phyloP scores from a whole-genome alignment of 2,113 vertebrate genomes.

The Phyllostomus discolor region DNA sequence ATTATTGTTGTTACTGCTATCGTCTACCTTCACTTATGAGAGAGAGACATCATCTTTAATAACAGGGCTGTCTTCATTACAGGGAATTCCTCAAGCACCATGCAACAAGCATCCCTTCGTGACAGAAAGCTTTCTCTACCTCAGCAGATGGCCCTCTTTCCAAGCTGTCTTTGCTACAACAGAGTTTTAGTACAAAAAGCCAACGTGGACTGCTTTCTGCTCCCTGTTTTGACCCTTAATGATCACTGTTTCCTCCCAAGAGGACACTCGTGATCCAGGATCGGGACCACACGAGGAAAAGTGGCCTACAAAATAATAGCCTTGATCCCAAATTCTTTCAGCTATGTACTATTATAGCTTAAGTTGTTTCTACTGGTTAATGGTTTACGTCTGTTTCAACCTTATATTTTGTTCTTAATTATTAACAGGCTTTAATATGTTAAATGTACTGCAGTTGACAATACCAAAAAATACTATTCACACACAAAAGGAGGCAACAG shows the following conservation, averaged over 20 bases:
- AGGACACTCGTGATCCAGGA: neutral
- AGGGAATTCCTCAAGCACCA: neutral
- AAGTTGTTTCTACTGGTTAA: constrained; percentile 14
- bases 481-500: neutral
- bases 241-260: neutral
- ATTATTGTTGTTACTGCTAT: neutral
- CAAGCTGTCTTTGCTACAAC: constrained; percentile 17
- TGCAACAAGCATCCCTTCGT: neutral
- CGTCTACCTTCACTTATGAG: neutral
- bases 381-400: neutral
- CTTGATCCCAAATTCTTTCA: neutral
- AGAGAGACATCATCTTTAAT: neutral
- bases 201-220: neutral
- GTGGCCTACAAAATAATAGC: neutral
- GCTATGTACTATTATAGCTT: neutral
- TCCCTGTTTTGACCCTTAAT: neutral
- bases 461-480: neutral
- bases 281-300: neutral
- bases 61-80: neutral
- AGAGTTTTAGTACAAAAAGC: constrained; percentile 25
- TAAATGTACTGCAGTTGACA: constrained; percentile 9
- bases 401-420: constrained; percentile 48
- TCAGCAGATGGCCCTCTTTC: constrained; percentile 20
- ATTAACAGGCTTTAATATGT: constrained; percentile 50
- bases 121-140: neutral